A percentile compares a stretch with the other conserved stretches of the same genome.
Conservation (phyloP, 2,888 invertebrate species). For the Xestia rhomboidea region DNA sequence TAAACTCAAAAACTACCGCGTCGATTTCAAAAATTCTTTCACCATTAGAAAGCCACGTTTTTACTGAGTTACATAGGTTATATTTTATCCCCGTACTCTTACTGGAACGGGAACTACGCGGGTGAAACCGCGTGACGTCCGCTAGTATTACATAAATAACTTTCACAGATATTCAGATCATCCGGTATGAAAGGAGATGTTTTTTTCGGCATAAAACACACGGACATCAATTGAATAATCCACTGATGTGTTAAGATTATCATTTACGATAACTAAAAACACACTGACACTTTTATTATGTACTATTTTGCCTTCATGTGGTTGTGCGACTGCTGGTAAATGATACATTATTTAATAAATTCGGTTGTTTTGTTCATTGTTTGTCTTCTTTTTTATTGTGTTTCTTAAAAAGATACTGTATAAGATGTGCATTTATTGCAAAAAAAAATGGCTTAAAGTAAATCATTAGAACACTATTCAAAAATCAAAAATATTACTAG, state of each 20-base stretch:
- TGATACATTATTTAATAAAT: neutral
- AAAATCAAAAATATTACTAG: neutral
- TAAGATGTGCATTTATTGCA: neutral
- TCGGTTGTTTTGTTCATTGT: neutral
- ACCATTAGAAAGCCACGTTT: too few relatives aligned
- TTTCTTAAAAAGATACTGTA: neutral
- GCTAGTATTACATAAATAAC: neutral
- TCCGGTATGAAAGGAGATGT: neutral
- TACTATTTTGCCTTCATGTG: neutral
- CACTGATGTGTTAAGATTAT: neutral
- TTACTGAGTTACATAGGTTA: too few relatives aligned
- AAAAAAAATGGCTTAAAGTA: neutral
- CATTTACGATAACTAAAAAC: neutral
- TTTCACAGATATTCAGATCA: neutral
- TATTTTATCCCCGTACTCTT: too few relatives aligned
- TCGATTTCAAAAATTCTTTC: too few relatives aligned
- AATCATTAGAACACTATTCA: neutral
- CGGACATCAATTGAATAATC: neutral
- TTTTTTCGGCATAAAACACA: conserved; percentile 1
- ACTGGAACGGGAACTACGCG: too few relatives aligned
- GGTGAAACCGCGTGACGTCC: too few relatives aligned
- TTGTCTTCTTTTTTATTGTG: neutral
- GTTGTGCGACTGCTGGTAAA: neutral
- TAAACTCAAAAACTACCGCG: too few relatives aligned
- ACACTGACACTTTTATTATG: neutral